Evolutionary conservation across 2,113 vertebrate species (phyloP).

Genomic region (Salvelinus alpinus): DNA sequence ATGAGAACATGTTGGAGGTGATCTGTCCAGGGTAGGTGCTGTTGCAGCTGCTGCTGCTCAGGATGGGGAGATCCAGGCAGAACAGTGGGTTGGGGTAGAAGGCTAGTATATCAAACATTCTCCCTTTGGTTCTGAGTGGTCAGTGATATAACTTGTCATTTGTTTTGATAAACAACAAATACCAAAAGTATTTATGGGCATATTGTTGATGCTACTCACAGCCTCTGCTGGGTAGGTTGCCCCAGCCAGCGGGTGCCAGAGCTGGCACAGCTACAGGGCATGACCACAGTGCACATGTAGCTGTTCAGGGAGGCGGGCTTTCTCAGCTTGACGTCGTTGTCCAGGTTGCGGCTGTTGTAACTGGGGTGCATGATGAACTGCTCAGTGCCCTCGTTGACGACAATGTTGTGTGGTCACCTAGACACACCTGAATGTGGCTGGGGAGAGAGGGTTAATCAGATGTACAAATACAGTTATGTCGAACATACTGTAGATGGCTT

Average conservation of each 20-base stretch:
- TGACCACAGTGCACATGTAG: background rate
- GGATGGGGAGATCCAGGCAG: background rate
- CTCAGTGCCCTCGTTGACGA: background rate
- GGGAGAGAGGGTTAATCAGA: background rate
- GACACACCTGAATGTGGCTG: background rate
- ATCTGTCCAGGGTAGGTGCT: conserved; percentile 4
- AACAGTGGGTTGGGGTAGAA: conserved; percentile 1
- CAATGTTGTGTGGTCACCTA: conserved; percentile 2
- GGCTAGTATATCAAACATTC: conserved; percentile 71
- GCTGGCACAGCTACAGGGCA: background rate
- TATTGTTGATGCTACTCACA: conserved; percentile 45
- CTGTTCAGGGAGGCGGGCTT: background rate
- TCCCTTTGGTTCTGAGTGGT: background rate
- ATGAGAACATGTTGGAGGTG: conserved; percentile 59
- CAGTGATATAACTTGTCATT: too few species aligned
- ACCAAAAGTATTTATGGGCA: background rate
- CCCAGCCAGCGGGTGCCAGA: conserved; percentile 4
- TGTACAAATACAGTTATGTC: background rate
- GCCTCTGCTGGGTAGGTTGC: conserved; percentile 67
- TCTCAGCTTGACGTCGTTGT: background rate
- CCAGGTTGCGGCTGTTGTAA: background rate
- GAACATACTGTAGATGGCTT: too few species aligned
- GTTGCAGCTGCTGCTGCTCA: background rate
- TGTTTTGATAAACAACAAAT: too few species aligned
- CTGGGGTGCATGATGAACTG: background rate